Evolutionary conservation across 2,113 vertebrate species (phyloP).

Genomic region (Atractosteus spatula): DNA sequence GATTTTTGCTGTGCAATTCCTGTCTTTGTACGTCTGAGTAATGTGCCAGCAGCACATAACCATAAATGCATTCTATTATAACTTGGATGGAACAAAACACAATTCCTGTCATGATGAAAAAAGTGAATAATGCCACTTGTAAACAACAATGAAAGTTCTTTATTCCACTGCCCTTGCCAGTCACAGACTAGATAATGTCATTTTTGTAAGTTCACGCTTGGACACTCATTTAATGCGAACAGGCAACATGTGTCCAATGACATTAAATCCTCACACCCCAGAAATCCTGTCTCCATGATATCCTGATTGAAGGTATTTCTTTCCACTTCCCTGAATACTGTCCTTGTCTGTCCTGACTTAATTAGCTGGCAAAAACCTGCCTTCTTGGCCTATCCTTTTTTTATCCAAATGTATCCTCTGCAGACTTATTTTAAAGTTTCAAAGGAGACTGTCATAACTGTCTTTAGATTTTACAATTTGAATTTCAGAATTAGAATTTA

Average conservation of each 20-base stretch:
- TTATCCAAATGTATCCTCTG: no score
- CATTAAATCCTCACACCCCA: slow-evolving; percentile 3
- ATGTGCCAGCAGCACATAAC: no score
- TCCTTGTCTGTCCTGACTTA: neutral
- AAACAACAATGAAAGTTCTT: slow-evolving; percentile 36
- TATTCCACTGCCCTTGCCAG: slow-evolving; percentile 42
- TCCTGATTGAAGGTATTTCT: neutral
- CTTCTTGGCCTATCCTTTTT: no score
- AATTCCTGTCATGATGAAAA: slow-evolving; percentile 44
- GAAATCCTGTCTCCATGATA: neutral
- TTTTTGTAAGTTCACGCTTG: slow-evolving; percentile 9
- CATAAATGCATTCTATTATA: neutral
- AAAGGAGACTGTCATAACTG: no score
- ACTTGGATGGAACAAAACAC: slow-evolving; percentile 46
- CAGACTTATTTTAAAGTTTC: no score
- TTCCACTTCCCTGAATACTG: neutral
- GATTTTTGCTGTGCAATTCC: neutral
- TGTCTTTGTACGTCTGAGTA: neutral
- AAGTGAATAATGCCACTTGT: slow-evolving; percentile 51
- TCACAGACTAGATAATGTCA: slow-evolving; percentile 31
- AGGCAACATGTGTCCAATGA: slow-evolving; percentile 9
- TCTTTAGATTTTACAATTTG: no score
- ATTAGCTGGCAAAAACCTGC: no score
- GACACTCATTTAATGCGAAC: neutral
- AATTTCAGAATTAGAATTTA: no score